Evolutionary conservation across 2,113 vertebrate genomes (phyloP), one percentile per base, ranked within the genome.

Genomic region (Athene cunicularia): DNA sequence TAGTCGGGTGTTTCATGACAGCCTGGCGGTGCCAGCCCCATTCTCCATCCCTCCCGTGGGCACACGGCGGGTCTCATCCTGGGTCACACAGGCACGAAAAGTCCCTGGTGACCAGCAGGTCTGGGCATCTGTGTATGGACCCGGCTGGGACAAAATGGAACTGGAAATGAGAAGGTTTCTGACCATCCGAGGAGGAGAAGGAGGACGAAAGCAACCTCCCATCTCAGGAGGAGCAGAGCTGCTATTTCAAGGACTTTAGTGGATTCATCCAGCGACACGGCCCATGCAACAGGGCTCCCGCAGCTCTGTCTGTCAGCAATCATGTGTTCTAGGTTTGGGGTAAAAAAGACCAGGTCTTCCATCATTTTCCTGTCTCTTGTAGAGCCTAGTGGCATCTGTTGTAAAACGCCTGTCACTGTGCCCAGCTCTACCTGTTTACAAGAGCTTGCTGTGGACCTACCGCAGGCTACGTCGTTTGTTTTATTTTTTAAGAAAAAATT

Each of bases 281-380:
- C 22, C 7, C 2, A 3, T 23, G 30, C 41, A 37, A 8, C 24
- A 49, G 22, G 43, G 58, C 26, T 85, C 37, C 33, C 15, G 76
- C 50, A 59, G 43, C 26, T 15, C 23, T 37, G 16, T 14, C 47
- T 28, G 63, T 59, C 28, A n/a, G 43, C 45, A 23, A 43, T 8
- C 5, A 4, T 0, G 2, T 11, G 43, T 0, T 0, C 26, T 41
- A 6, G 63, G 32, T 43, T 47, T 53, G 45, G 58, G n/a, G 30
- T 24, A 11, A 35, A 45, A 45, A 80, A n/a, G 16, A 22, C 6
- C 20, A 45, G 24, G 7, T 41, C 15, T 59, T 27, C 21, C 70
- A 50, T 58, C 35, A 12, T 35, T 71, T 76, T 37, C 17, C 28
- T 15, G 22, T 23, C 37, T 47, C 33, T 21, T 55, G 39, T 24